Conservation (phyloP, 2,113 vertebrate genomes). For the Microcebus murinus region DNA sequence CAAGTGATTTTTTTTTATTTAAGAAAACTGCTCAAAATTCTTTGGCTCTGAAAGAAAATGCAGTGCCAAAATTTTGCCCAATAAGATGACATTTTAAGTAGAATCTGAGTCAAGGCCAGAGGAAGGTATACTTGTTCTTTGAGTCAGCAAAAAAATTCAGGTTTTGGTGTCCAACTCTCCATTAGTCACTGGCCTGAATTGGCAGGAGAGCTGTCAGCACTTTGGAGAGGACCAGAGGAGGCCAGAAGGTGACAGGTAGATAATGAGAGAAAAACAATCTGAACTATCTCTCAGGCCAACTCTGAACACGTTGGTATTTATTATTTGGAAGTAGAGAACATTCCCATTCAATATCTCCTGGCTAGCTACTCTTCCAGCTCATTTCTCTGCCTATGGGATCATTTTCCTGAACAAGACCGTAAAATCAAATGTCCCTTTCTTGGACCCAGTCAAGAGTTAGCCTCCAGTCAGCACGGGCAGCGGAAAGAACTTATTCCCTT, state of each 20-base stretch:
- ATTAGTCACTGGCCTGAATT: not conserved
- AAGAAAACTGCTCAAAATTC: constrained; percentile 23
- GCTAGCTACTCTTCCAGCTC: not conserved
- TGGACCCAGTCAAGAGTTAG: not conserved
- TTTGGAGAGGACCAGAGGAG: not conserved
- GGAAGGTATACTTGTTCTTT: not conserved
- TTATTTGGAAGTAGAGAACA: not conserved
- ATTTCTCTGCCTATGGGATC: not conserved
- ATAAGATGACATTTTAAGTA: constrained; percentile 5
- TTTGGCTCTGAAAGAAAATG: constrained; percentile 35
- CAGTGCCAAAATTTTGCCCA: not conserved
- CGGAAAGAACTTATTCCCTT: not conserved
- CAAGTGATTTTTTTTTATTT: too few species aligned
- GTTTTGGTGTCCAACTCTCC: not conserved
- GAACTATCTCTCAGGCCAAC: not conserved
- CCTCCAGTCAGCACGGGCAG: not conserved
- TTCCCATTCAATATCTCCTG: not conserved
- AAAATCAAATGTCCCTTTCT: not conserved
- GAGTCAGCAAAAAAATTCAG: not conserved
- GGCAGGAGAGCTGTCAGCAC: not conserved
- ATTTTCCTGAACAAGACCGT: not conserved
- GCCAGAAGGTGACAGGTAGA: not conserved
- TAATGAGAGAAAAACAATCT: not conserved
- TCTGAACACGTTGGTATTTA: not conserved
- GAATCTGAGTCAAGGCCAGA: constrained; percentile 29